Base-by-base conservation (phyloP, 1,140 invertebrate genomes). In the Hylyphantes graminicola region DNA sequence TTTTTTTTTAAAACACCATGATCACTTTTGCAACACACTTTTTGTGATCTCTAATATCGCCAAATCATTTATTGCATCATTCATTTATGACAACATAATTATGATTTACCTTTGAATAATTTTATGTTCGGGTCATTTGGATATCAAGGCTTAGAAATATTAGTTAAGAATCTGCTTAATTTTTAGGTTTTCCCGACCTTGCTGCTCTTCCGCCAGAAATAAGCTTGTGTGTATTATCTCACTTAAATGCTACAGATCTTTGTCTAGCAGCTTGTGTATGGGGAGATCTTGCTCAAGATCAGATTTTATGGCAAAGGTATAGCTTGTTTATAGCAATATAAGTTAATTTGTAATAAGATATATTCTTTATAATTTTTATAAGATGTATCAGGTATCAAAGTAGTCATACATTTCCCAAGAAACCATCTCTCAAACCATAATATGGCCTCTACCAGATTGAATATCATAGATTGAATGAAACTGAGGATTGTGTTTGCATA, bases 181-280 rank as follows among this genome's bases (percentile, higher is more conserved):
- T 67, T 74, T 83, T 54, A 77, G 87, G 87, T 55, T 91, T 92
- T 87, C 91, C 90, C n/a, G 91, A 92, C 87, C 87, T 92, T 65
- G 86, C 87, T 11, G 84, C 89, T 35, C 87, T 92, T 11, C 91
- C 91, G 21, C 90, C 91, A 54, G 91, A 92, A 88, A 77, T 92
- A 48, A 89, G 90, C 65, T 86, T 92, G 5, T 85, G 88, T 70
- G 90, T 92, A 21, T 87, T 92, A n/a, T 90, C 90, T 13, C 87
- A 92, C 85, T 88, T 92, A 10, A 90, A 91, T 87, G 91, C 91
- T 35, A 92, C 91, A 51, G 91, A 92, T 87, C 87, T 92, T 50
- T 92, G 91, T 87, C 86, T 92, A 63, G 91, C 91, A 17, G 89
- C 90, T 8, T 92, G 91, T 90, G 91, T 92, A 12, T 92, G 91